A percentile compares a stretch with the other conserved stretches of the same genome.
Conservation (phyloP, 2,888 invertebrate genomes). For the Drosophila fungiperda region DNA sequence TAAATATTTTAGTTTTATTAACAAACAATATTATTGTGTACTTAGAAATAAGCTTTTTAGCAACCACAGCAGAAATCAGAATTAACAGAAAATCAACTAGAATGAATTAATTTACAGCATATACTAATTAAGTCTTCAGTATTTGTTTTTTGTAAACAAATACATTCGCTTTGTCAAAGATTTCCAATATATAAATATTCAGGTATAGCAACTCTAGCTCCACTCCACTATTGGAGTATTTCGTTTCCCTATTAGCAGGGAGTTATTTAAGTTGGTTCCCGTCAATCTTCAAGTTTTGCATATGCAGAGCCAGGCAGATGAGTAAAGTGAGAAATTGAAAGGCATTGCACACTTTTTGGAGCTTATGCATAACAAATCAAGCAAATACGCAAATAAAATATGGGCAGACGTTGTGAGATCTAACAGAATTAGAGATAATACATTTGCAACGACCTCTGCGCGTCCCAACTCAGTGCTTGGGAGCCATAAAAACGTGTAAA, state of each 20-base stretch:
- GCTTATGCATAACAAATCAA: constrained; percentile 15
- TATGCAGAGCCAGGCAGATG: background rate
- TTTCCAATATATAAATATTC: background rate
- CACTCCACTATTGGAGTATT: background rate
- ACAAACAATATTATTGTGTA: too few relatives aligned
- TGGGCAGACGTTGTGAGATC: constrained; percentile 19
- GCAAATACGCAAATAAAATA: constrained; percentile 24
- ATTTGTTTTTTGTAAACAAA: background rate
- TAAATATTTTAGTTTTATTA: too few relatives aligned
- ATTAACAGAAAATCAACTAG: background rate
- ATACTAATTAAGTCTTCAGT: background rate
- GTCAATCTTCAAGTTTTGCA: background rate
- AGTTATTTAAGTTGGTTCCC: background rate
- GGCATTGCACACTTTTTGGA: constrained; percentile 11
- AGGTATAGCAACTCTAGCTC: too few relatives aligned
- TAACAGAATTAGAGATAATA: constrained; percentile 18
- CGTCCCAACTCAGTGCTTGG: constrained; percentile 52
- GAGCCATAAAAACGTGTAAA: constrained; percentile 77
- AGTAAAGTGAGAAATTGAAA: constrained; percentile 11
- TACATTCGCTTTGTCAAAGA: background rate
- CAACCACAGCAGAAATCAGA: background rate
- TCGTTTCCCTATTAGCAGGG: background rate
- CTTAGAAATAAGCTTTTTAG: too few relatives aligned
- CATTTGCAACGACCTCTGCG: constrained; percentile 31
- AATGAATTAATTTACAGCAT: background rate